Percentiles rank a stretch among this genome's conserved stretches.
These are phyloP conservation scores for Tragelaphus strepsiceros DNA, from an alignment of 2,113 vertebrate species.

Conservation along the genomic window DNA sequence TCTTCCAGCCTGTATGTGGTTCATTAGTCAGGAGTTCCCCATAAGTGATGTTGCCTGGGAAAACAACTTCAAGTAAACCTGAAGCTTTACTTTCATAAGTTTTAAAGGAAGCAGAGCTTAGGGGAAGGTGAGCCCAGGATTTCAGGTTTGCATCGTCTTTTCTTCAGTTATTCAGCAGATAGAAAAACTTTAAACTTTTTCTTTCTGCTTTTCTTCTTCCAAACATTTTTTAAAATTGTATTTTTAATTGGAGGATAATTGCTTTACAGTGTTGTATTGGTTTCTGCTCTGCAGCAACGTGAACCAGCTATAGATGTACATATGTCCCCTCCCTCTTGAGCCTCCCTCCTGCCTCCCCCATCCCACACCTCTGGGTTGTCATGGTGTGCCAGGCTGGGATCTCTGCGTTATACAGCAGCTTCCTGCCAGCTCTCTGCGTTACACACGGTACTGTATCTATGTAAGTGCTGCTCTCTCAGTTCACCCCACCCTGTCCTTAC, in stretches of 20 bases:
- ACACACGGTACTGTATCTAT: background rate
- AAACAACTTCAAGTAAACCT: background rate
- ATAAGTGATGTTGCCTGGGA: background rate
- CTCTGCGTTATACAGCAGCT: background rate
- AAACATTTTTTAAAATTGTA: background rate
- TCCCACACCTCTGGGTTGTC: background rate
- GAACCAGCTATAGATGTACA: background rate
- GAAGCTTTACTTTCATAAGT: background rate
- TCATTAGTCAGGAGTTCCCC: background rate
- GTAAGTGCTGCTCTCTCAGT: background rate
- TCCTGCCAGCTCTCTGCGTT: accelerated
- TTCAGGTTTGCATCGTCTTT: background rate
- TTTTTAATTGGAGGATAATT: background rate
- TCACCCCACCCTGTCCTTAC: background rate
- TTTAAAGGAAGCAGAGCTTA: background rate
- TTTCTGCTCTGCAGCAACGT: background rate
- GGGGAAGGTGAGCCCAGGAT: background rate
- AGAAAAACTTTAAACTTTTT: background rate
- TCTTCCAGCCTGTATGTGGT: background rate
- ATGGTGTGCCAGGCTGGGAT: background rate
- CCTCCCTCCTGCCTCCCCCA: background rate
- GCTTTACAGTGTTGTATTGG: background rate
- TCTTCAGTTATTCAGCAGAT: background rate
- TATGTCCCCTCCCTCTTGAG: background rate
- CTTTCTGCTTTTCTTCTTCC: background rate